Percentiles rank a stretch among this genome's conserved stretches.
These are phyloP conservation scores for Gavia stellata DNA, from an alignment of 2,113 vertebrate genomes.

Conservation along the genomic window DNA sequence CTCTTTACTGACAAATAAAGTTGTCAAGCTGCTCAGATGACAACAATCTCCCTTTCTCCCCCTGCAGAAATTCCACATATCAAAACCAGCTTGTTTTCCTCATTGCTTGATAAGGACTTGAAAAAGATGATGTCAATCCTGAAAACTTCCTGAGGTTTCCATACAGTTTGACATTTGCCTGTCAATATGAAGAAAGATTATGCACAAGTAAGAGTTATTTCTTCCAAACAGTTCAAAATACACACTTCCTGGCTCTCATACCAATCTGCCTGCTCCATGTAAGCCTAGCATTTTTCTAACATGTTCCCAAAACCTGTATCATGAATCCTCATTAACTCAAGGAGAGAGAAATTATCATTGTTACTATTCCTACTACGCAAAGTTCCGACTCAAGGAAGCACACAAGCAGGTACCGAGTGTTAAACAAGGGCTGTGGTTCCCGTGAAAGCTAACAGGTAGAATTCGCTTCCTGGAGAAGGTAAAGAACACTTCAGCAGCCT, in stretches of 20 bases:
- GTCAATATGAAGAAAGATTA: constrained; percentile 13
- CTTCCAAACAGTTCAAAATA: constrained; percentile 6
- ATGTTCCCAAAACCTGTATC: not conserved
- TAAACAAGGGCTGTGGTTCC: not conserved
- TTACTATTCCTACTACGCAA: not conserved
- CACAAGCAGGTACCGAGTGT: not conserved
- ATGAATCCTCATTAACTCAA: constrained; percentile 21
- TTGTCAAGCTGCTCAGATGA: not conserved
- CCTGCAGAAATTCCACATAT: not conserved
- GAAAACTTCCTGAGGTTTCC: constrained; percentile 4
- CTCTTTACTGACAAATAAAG: not conserved
- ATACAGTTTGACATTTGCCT: constrained; percentile 1
- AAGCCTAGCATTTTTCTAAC: not conserved
- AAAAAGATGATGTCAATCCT: not conserved
- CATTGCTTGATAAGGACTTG: not conserved
- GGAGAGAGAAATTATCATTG: not conserved
- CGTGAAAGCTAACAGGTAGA: constrained; percentile 6
- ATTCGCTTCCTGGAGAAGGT: constrained; percentile 6
- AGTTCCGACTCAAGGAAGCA: not conserved
- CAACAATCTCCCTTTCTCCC: not conserved
- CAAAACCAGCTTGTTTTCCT: constrained; percentile 1
- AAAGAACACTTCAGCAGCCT: not conserved
- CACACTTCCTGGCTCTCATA: not conserved
- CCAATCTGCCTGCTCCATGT: not conserved
- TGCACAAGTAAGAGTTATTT: constrained; percentile 7